Evolutionary conservation across 2,888 invertebrate species (phyloP).

Genomic region (Ennomos fuscantarius): DNA sequence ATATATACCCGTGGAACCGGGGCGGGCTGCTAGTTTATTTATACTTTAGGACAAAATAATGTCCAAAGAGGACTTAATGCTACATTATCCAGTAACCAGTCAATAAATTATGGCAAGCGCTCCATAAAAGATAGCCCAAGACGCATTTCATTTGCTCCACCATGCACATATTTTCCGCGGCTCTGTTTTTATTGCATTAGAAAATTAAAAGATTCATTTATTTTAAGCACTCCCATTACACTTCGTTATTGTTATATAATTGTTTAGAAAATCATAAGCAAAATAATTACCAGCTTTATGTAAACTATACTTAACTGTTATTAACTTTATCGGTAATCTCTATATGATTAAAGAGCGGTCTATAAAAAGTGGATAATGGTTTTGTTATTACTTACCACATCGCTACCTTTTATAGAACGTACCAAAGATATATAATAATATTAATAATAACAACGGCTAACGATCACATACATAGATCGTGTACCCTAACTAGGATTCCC

Average conservation of each 20-base stretch:
- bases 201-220: constrained; percentile 20
- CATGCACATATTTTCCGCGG: constrained; percentile 3
- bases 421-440: no score
- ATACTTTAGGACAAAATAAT: no score
- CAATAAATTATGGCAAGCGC: not conserved
- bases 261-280: constrained; percentile 20
- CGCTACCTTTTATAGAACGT: constrained; percentile 1
- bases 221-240: constrained; percentile 20
- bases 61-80: no score
- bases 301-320: constrained; percentile 20
- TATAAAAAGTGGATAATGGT: constrained; percentile 13
- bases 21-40: no score
- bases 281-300: constrained; percentile 15
- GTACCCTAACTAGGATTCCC: no score
- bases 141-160: constrained; percentile 3
- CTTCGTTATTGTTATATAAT: constrained; percentile 25
- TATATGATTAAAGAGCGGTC: constrained; percentile 15
- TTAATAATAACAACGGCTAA: no score
- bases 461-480: no score
- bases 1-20: no score
- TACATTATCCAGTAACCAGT: no score
- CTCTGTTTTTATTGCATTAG: constrained; percentile 4
- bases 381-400: constrained; percentile 24
- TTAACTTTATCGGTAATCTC: constrained; percentile 23
- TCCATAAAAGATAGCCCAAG: not conserved